A percentile compares a stretch with the other conserved stretches of the same genome.
These are phyloP conservation scores for Deilephila elpenor DNA, from an alignment of 2,888 invertebrate species.

Conservation along the genomic window DNA sequence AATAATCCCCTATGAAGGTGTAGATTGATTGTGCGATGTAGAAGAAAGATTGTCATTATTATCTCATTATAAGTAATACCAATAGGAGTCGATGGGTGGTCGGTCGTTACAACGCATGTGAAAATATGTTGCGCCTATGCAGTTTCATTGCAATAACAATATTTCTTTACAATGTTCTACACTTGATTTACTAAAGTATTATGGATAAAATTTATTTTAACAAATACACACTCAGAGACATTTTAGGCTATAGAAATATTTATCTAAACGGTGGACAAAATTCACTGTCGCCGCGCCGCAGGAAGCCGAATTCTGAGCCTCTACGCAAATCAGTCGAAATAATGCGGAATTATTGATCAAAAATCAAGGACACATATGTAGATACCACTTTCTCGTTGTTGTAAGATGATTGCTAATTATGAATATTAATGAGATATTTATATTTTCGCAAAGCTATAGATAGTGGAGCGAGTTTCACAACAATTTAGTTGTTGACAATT, in stretches of 20 bases:
- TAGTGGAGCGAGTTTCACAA: not conserved
- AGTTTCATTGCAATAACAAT: no score
- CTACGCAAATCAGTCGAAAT: not conserved
- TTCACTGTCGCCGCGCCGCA: no score
- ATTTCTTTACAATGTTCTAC: no score
- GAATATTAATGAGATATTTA: not conserved
- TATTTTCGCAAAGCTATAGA: not conserved
- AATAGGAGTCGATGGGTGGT: not conserved
- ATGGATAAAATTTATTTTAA: no score
- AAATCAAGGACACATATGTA: not conserved
- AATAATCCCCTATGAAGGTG: not conserved
- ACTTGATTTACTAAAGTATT: no score
- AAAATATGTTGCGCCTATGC: not conserved
- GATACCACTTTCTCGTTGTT: not conserved
- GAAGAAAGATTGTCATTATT: not conserved
- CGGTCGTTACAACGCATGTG: not conserved
- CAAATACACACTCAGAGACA: no score
- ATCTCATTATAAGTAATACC: not conserved
- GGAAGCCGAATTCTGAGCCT: no score
- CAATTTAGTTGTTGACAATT: conserved; percentile 3
- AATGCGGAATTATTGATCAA: not conserved
- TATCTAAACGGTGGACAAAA: no score
- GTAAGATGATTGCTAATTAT: conserved; percentile 10
- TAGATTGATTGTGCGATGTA: not conserved
- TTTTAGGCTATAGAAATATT: no score